Conservation (phyloP, 2,113 vertebrate genomes). For the Microcebus griseorufus region DNA sequence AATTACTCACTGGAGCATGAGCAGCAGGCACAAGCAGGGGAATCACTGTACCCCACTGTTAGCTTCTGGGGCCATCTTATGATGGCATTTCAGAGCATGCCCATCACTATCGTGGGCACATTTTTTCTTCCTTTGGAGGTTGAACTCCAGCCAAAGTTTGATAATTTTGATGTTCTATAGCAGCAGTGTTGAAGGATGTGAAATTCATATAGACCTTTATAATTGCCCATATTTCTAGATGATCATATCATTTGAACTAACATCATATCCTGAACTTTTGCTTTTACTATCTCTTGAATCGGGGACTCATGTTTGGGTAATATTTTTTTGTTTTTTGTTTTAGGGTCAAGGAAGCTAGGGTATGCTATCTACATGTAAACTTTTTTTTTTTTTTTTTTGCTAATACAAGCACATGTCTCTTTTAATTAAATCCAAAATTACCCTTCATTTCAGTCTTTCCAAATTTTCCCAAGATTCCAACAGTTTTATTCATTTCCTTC, state of each 20-base stretch:
- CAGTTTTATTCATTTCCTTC: neutral
- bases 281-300: neutral
- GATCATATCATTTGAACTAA: neutral
- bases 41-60: neutral
- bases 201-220: neutral
- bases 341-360: neutral
- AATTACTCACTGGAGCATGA: neutral
- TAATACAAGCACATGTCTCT: neutral
- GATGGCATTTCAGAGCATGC: neutral
- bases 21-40: neutral
- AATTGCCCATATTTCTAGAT: neutral
- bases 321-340: neutral
- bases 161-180: neutral
- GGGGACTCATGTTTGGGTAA: neutral
- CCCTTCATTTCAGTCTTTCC: neutral
- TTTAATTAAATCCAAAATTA: conserved; percentile 5
- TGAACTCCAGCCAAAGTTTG: neutral
- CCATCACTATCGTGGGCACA: neutral
- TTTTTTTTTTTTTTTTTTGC: neutral
- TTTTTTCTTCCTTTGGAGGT: neutral
- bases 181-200: neutral
- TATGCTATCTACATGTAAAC: neutral
- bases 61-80: accelerated
- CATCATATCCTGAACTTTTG: neutral
- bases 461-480: neutral